Base-by-base conservation (phyloP, 64 coral and sea anemone species). In the Montipora efflorescens region DNA sequence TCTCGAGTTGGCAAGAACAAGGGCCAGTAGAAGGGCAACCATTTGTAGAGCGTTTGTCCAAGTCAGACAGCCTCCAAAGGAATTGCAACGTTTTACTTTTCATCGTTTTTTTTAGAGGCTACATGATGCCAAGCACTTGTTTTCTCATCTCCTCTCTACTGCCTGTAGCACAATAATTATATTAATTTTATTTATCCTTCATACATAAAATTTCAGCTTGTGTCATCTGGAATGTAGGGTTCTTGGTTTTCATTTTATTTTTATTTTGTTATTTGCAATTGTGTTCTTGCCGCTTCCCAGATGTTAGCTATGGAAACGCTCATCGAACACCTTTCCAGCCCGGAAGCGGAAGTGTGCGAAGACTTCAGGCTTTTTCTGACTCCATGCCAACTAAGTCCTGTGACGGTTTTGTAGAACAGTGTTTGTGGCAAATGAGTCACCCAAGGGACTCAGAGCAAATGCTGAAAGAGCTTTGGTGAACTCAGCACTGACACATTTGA, bases 361-460 rank as follows among this genome's bases (percentile, higher is more conserved):
- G 97, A 98, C 64, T 98, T 98, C 84, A 84, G 97, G 78, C 83
- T 98, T 53, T 98, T 98, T 52, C 92, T 98, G 23, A 98, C 94
- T 98, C 97, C 28, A 98, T 98, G 97, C 97, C 97, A 2, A 96
- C 94, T 48, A 95, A 94, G 79, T 76, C 83, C 97, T 2, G 92
- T 98, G n/a, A 98, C 94, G 21, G 97, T 98, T 13, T 76, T 98
- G 25, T 89, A 98, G 66, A 98, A 98, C 94, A 98, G 97, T 67
- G 97, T 98, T 25, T 96, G 96, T 98, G 23, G 96, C 97, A 2
- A 98, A 98, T 84, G 97, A 98, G 44, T 94, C 97, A 10, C 97
- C 97, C 6, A 98, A 99, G 45, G 97, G 97, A 67, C 92, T 99
- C 44, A 93, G 97, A 21, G 97, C 97, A 2, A 99, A 99, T 75